Conservation (phyloP, 2,888 invertebrate species). For the Lasioglossum leucozonium region DNA sequence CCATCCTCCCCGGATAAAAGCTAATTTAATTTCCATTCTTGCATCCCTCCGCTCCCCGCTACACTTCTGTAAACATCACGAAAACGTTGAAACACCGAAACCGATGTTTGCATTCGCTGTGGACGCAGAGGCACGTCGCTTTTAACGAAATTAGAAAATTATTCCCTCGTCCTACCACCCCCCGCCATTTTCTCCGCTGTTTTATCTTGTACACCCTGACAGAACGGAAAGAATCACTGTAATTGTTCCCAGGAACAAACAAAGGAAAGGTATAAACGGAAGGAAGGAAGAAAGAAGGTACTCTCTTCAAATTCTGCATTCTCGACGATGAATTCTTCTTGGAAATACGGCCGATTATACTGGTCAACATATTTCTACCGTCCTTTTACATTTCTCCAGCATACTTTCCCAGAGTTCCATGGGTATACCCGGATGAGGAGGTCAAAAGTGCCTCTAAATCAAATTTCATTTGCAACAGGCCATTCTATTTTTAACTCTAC, state of each 20-base stretch:
- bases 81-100: constrained; percentile 29
- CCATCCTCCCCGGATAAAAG: constrained; percentile 38
- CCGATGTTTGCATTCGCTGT: not conserved
- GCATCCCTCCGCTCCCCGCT: constrained; percentile 37
- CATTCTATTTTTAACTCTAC: too few species aligned
- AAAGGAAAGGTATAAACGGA: constrained; percentile 12
- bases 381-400: too few species aligned
- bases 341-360: not conserved
- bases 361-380: not conserved
- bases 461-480: too few species aligned
- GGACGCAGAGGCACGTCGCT: constrained; percentile 2
- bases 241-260: constrained; percentile 18
- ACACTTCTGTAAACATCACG: not conserved
- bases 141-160: constrained; percentile 41
- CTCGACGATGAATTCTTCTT: constrained; percentile 11
- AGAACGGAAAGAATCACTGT: constrained; percentile 18
- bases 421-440: too few species aligned
- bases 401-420: not conserved
- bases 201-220: constrained; percentile 13
- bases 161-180: not conserved
- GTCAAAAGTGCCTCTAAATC: too few species aligned
- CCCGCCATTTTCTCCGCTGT: not conserved
- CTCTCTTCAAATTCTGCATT: constrained; percentile 24
- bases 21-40: constrained; percentile 72
- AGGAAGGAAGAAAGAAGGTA: constrained; percentile 12